Base-by-base conservation (phyloP, 1,140 invertebrate genomes). In the Trachelipus rathkii region DNA sequence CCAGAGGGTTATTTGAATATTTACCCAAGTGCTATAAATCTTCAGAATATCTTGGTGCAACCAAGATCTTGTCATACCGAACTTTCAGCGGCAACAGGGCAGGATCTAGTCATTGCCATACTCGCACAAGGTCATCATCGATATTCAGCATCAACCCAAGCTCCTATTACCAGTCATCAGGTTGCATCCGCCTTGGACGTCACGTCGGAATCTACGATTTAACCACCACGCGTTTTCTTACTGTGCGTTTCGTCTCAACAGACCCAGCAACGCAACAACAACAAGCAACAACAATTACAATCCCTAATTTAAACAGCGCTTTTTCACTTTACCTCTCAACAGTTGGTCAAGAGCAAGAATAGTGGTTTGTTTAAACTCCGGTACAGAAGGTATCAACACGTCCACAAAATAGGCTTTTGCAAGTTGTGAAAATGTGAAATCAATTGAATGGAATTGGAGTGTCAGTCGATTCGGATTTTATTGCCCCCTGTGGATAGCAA, bases 21-120 rank as follows among this genome's bases (percentile, higher is more conserved):
- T 3, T n/a, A n/a, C n/a, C 2, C 50, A 2, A 60, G 50, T 19
- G 8, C 50, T 13, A 8, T 60, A 15, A 60, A 60, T 19, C 50
- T 60, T 19, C 50, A 13, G 50, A 60, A 60, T 60, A 60, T 8
- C 50, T 60, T 60, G 50, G 50, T 19, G 11, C 50, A 60, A 19
- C 50, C 50, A 60, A n/a, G 50, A 60, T 60, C 50, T 60, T 15
- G 50, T 60, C 50, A 8, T 60, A 60, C n/a, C 50, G 50, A 60
- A 0, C 50, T n/a, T n/a, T 60, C 50, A 15, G 50, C 15, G 15
- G 46, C 2, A 19, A 19, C 11, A 19, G 19, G n/a, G 50, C 11
- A 19, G 50, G 50, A 8, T 60, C 50, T 60, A 60, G 50, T 60
- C 50, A 60, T 60, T 2, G 2, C 19, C 50, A 60, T 60, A 15